phyloP scores from a whole-genome alignment of 2,113 vertebrate genomes.

The Calonectris borealis region DNA sequence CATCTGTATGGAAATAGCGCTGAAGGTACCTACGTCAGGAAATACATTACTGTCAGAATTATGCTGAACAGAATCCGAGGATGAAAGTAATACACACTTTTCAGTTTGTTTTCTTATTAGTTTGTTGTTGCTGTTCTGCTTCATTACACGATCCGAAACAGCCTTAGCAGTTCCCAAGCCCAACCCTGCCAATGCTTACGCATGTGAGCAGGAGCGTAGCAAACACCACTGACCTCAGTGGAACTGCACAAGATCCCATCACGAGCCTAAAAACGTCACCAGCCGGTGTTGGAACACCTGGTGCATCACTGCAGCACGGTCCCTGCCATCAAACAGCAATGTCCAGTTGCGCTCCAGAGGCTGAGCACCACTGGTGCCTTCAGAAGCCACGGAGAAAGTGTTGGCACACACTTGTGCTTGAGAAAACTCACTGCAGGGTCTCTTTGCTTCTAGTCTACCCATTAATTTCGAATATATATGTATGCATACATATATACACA shows the following conservation, averaged over 20 bases:
- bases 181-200: not conserved
- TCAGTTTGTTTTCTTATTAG: not conserved
- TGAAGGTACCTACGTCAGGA: not conserved
- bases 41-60: conserved; percentile 39
- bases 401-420: not conserved
- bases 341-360: not conserved
- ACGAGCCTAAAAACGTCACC: not conserved
- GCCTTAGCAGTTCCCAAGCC: not conserved
- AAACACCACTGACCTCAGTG: not conserved
- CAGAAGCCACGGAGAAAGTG: not conserved
- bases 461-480: not conserved
- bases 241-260: not conserved
- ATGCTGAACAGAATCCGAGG: not conserved
- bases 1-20: not conserved
- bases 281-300: not conserved
- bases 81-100: not conserved
- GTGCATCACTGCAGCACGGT: not conserved
- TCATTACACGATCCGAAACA: not conserved
- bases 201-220: not conserved
- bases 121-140: not conserved
- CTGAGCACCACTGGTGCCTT: not conserved
- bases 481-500: not conserved
- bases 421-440: not conserved
- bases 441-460: not conserved
- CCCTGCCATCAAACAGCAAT: not conserved